Evolutionary conservation across 2,888 invertebrate species (phyloP).

Genomic region (Mamestra brassicae): DNA sequence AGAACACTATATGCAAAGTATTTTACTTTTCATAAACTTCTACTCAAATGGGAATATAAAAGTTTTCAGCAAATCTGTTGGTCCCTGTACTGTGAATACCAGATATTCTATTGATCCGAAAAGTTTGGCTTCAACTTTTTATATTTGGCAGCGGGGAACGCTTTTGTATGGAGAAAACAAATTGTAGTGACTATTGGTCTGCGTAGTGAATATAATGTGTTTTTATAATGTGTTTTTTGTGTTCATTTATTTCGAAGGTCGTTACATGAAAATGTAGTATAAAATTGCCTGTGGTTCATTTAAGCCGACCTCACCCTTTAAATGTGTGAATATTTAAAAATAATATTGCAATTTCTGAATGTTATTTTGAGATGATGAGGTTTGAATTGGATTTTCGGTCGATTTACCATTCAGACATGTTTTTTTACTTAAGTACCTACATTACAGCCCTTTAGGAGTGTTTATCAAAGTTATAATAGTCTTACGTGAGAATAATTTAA

Average conservation of each 20-base stretch:
- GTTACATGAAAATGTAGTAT: conserved; percentile 28
- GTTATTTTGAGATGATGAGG: conserved; percentile 27
- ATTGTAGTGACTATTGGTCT: conserved; percentile 44
- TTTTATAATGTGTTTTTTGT: conserved; percentile 37
- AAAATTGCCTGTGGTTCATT: conserved; percentile 36
- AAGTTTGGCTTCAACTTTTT: conserved; percentile 61
- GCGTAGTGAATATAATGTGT: conserved; percentile 26
- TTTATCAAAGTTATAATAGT: conserved; percentile 1
- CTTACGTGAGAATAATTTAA: not conserved
- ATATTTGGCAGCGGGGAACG: conserved; percentile 65
- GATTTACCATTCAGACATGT: not conserved
- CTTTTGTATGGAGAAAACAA: conserved; percentile 42
- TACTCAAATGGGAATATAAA: conserved; percentile 50
- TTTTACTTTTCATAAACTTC: conserved; percentile 68
- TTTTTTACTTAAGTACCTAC: not conserved
- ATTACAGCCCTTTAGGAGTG: not conserved
- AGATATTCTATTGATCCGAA: conserved; percentile 63
- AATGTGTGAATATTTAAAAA: conserved; percentile 43
- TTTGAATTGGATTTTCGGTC: conserved; percentile 33
- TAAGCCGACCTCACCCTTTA: not conserved
- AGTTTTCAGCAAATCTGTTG: conserved; percentile 63
- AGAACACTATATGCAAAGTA: conserved; percentile 57
- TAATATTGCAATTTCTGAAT: conserved; percentile 22
- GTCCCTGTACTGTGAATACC: conserved; percentile 49
- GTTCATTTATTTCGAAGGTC: conserved; percentile 9